Conservation (phyloP, 1,140 invertebrate species). For the Stenopsyche tienmushanensis region DNA sequence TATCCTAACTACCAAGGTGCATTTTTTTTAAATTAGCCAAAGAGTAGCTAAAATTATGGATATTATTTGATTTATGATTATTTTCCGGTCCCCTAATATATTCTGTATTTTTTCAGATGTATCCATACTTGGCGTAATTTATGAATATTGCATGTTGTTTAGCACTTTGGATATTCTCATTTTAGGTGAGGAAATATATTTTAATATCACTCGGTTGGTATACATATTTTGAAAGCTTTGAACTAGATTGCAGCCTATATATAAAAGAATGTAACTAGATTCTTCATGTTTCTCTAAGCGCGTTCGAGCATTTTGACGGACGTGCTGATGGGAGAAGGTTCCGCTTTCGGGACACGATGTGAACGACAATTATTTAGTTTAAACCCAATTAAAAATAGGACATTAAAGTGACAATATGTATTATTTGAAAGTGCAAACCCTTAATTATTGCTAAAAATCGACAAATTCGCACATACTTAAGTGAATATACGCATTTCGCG, state of each 20-base stretch:
- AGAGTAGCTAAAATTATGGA: background rate
- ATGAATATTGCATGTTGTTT: no score
- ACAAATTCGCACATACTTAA: no score
- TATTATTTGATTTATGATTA: background rate
- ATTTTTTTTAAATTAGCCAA: no score
- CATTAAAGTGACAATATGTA: no score
- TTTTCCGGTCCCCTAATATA: no score
- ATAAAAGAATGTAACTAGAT: background rate
- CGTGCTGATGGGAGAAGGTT: background rate
- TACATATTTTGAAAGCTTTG: background rate
- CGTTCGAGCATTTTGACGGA: constrained; percentile 1
- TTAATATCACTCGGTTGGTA: background rate
- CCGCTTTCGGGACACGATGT: background rate
- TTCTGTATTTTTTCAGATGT: no score
- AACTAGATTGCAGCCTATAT: background rate
- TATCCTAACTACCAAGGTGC: no score
- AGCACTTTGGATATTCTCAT: background rate
- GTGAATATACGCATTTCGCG: no score
- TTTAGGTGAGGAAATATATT: background rate
- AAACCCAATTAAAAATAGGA: background rate
- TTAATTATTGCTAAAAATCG: no score
- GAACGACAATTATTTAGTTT: background rate
- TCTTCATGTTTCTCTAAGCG: background rate
- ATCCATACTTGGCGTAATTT: no score
- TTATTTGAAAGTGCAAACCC: no score